Percentiles rank a stretch among this genome's conserved stretches.
These are phyloP conservation scores for Pseudachorutes palmiensis DNA, from an alignment of 1,140 invertebrate genomes.

Conservation along the genomic window DNA sequence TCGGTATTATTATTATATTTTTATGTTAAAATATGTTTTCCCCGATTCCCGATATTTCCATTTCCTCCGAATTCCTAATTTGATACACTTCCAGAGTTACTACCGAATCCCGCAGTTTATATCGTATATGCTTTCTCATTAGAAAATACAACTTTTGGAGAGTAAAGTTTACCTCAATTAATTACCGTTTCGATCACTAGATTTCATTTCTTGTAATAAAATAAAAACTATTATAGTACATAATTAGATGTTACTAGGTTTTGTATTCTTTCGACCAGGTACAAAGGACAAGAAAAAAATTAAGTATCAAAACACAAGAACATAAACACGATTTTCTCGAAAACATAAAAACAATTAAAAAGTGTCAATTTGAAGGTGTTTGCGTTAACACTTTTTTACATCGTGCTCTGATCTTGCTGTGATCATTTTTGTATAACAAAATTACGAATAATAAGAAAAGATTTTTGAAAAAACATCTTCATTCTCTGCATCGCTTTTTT, in stretches of 20 bases:
- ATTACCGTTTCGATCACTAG: background rate
- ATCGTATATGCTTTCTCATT: no score
- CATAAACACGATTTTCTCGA: background rate
- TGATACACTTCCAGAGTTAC: no score
- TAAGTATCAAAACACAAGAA: slow-evolving; percentile 10
- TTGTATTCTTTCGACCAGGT: slow-evolving; percentile 4
- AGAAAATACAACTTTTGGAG: no score
- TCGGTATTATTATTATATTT: no score
- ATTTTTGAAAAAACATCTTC: slow-evolving; percentile 1
- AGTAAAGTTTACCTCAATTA: background rate
- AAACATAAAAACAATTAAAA: slow-evolving; percentile 6
- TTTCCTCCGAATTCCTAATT: no score
- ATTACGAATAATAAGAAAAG: background rate
- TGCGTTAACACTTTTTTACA: background rate
- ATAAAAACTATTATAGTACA: slow-evolving; percentile 8
- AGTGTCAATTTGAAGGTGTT: no score
- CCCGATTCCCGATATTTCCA: no score
- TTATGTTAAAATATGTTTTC: no score
- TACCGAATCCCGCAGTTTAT: no score
- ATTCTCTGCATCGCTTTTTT: no score
- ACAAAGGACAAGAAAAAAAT: slow-evolving; percentile 11
- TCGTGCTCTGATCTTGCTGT: background rate
- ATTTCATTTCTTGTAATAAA: slow-evolving; percentile 1
- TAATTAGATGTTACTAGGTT: background rate
- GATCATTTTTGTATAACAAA: slow-evolving; percentile 5